phyloP scores from a whole-genome alignment of 2,888 invertebrate species.

The Drosophila acutilabella region DNA sequence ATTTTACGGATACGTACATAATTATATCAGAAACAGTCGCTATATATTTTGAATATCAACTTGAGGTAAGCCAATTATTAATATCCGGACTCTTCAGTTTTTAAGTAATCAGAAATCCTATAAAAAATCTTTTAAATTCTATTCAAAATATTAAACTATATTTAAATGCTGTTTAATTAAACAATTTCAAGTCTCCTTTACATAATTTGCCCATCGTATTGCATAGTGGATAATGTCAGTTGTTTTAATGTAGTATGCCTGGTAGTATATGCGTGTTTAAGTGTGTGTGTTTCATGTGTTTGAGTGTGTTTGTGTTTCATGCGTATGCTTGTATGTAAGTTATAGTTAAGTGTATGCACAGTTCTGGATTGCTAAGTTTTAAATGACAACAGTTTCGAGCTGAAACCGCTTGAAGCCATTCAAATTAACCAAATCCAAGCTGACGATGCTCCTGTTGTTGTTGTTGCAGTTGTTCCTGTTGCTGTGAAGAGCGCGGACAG shows the following conservation, averaged over 20 bases:
- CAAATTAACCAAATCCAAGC: slow-evolving; percentile 69
- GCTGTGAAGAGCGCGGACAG: slow-evolving; percentile 76
- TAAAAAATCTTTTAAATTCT: too few species aligned
- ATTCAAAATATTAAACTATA: too few species aligned
- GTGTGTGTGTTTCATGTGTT: background rate
- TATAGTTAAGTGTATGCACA: slow-evolving; percentile 59
- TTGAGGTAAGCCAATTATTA: too few species aligned
- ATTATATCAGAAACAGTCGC: too few species aligned
- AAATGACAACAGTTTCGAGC: slow-evolving; percentile 31
- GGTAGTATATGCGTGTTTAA: slow-evolving; percentile 14
- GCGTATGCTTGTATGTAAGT: background rate
- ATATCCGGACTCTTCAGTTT: too few species aligned
- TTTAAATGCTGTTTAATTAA: too few species aligned
- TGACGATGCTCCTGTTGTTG: slow-evolving; percentile 41
- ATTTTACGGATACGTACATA: too few species aligned
- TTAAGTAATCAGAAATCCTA: too few species aligned
- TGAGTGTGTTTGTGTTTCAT: slow-evolving; percentile 25
- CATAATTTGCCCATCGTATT: slow-evolving; percentile 20
- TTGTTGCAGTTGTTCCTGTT: slow-evolving; percentile 32
- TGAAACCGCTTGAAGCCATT: background rate
- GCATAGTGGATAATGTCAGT: slow-evolving; percentile 20
- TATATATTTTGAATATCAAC: too few species aligned
- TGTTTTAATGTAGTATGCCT: slow-evolving; percentile 15
- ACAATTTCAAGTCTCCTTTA: slow-evolving; percentile 20
- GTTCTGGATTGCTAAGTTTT: slow-evolving; percentile 58